These are phyloP conservation scores for Meiosimyza platycephala DNA, from an alignment of 2,888 invertebrate species.

Conservation along the genomic window DNA sequence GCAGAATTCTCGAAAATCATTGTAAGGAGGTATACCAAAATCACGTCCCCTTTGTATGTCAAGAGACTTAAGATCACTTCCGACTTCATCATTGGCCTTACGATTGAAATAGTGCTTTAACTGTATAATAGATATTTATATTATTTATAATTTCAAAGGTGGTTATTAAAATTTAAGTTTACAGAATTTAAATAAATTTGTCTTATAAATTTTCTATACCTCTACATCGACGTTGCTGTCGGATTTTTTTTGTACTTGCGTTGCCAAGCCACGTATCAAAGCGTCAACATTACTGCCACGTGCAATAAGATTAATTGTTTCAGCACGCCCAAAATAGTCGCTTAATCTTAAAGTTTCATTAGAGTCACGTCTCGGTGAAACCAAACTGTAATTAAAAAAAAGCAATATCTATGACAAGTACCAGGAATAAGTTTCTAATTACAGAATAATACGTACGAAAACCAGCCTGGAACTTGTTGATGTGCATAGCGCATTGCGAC, in stretches of 20 bases:
- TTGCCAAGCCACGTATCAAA: constrained; percentile 77
- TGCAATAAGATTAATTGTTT: constrained; percentile 58
- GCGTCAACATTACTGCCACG: constrained; percentile 72
- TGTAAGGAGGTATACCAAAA: constrained; percentile 56
- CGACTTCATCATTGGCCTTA: constrained; percentile 69
- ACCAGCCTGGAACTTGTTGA: constrained; percentile 69
- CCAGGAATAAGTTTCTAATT: neutral
- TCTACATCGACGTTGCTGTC: constrained; percentile 77
- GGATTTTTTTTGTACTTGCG: constrained; percentile 78
- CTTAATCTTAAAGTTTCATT: constrained; percentile 58
- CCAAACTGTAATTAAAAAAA: constrained; percentile 47
- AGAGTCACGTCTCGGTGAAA: constrained; percentile 50
- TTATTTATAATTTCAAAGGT: neutral
- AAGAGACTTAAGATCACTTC: constrained; percentile 66
- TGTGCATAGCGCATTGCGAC: constrained; percentile 74
- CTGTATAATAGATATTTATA: constrained; percentile 20
- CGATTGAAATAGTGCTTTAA: constrained; percentile 58
- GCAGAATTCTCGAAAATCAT: constrained; percentile 56
- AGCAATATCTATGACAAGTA: neutral
- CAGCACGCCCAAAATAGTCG: constrained; percentile 53
- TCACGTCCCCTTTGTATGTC: constrained; percentile 61
- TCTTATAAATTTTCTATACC: constrained; percentile 23
- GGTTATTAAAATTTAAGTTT: too few species aligned
- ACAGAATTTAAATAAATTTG: too few species aligned
- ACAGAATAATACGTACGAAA: constrained; percentile 63